Evolutionary conservation across 2,113 vertebrate species (phyloP).

Genomic region (Phaethornis superciliosus): DNA sequence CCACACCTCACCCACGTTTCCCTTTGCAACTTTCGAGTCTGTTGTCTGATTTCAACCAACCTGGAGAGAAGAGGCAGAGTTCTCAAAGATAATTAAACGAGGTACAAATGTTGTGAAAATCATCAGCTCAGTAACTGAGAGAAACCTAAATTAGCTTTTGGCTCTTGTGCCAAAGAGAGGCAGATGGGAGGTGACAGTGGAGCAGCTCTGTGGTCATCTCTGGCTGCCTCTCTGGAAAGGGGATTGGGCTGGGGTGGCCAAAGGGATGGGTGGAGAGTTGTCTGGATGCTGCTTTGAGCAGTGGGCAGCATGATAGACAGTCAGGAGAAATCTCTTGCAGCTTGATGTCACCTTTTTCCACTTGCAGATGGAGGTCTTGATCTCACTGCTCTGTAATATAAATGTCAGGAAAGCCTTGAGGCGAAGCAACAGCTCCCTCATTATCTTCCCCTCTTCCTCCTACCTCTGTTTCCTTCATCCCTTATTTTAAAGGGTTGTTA

Average conservation of each 20-base stretch:
- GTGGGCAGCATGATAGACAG: background rate
- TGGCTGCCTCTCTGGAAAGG: background rate
- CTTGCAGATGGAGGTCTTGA: background rate
- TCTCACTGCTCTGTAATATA: background rate
- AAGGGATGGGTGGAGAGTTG: background rate
- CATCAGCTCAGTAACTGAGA: background rate
- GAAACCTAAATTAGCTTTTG: background rate
- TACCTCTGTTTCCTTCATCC: background rate
- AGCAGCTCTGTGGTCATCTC: background rate
- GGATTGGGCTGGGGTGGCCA: background rate
- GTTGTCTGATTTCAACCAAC: background rate
- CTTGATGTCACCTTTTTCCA: background rate
- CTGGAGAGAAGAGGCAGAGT: background rate
- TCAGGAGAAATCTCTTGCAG: background rate
- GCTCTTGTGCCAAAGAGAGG: background rate
- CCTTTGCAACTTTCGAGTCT: background rate
- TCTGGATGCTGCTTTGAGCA: background rate
- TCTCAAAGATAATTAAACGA: background rate
- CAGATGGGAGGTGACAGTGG: fast-evolving
- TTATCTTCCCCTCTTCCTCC: background rate
- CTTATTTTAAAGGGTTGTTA: background rate
- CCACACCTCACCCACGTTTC: background rate
- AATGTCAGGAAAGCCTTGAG: background rate
- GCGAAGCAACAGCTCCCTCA: background rate
- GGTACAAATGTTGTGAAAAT: background rate